These are phyloP conservation scores for Euplagia quadripunctaria DNA, from an alignment of 2,888 invertebrate genomes.

Conservation along the genomic window DNA sequence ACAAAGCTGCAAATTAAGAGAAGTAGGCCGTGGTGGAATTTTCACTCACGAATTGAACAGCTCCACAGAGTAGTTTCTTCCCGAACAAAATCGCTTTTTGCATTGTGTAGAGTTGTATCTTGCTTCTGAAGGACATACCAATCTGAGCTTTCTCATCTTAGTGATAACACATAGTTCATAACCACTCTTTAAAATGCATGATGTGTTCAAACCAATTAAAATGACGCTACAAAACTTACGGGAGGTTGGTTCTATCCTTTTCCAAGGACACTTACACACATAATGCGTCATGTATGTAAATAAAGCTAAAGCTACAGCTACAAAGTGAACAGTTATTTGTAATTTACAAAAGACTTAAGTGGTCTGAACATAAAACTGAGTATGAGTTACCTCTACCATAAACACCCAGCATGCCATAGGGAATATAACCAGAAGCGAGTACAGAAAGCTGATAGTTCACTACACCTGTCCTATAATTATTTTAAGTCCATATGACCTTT, in stretches of 20 bases:
- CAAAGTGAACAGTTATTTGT: neutral
- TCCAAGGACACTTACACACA: neutral
- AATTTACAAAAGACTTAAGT: neutral
- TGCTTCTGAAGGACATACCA: neutral
- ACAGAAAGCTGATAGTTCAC: neutral
- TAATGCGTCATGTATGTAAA: neutral
- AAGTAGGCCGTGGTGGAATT: neutral
- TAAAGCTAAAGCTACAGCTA: neutral
- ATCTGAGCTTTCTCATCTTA: neutral
- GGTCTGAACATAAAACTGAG: neutral
- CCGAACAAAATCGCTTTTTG: neutral
- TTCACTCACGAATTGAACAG: neutral
- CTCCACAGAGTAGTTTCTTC: neutral
- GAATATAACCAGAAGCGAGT: neutral
- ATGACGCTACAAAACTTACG: neutral
- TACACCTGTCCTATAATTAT: neutral
- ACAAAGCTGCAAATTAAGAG: neutral
- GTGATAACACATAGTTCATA: neutral
- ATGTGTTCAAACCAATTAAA: neutral
- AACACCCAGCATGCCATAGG: neutral
- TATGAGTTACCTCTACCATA: constrained; percentile 4
- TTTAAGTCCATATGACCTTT: neutral
- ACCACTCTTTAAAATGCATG: neutral
- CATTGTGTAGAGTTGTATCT: too few species aligned
- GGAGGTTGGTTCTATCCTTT: neutral